These are phyloP conservation scores for Pocillopora grandis DNA, from an alignment of 92 coral and sea anemone species.

Conservation along the genomic window DNA sequence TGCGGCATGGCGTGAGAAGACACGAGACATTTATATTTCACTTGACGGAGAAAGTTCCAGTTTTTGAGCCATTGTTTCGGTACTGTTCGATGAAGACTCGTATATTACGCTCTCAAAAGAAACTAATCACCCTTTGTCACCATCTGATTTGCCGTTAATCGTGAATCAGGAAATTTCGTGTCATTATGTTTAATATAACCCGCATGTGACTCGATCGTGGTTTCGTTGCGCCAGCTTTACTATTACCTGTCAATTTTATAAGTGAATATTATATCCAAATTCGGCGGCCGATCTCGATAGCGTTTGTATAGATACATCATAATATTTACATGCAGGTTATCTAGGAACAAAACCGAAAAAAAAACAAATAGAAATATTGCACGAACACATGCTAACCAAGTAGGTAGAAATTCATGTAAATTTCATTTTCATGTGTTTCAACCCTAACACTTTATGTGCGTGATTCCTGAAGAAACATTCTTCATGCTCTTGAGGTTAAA, in stretches of 20 bases:
- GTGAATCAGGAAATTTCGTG: neutral
- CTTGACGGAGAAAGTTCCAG: neutral
- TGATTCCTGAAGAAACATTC: conserved; percentile 7
- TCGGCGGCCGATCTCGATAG: neutral
- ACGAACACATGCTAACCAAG: neutral
- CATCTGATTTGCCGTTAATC: conserved; percentile 26
- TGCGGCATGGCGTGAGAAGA: neutral
- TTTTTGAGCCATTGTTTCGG: neutral
- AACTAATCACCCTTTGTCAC: conserved; percentile 28
- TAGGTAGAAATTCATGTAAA: neutral
- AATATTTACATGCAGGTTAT: conserved; percentile 1
- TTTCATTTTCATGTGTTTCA: neutral
- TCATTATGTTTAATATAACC: neutral
- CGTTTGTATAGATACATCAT: neutral
- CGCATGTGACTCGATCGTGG: neutral
- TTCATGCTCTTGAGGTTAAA: neutral
- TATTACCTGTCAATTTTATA: conserved; percentile 31
- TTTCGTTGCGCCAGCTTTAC: conserved; percentile 9
- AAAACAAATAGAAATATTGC: neutral
- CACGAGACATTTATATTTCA: neutral
- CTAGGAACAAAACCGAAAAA: neutral
- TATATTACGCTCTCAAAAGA: conserved; percentile 7
- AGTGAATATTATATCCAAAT: conserved; percentile 1
- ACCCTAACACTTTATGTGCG: neutral
- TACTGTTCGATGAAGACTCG: conserved; percentile 1